Conservation (phyloP, 2,888 invertebrate species). For the Xestia xanthographa region DNA sequence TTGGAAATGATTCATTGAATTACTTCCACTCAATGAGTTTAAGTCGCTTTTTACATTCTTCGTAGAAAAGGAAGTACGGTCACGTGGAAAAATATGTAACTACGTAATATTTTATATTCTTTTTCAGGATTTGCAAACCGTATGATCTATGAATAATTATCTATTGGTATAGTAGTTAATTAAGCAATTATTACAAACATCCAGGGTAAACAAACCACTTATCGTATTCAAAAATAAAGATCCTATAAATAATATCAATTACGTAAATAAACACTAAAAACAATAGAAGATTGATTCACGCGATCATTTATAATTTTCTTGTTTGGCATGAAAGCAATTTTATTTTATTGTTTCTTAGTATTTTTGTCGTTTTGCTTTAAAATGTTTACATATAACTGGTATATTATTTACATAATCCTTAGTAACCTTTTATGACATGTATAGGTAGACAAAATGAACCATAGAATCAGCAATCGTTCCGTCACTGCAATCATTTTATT, state of each 20-base stretch:
- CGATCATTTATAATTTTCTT: slow-evolving; percentile 17
- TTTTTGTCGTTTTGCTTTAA: slow-evolving; percentile 8
- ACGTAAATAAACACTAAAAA: slow-evolving; percentile 1
- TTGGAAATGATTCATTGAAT: slow-evolving; percentile 42
- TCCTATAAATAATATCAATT: slow-evolving; percentile 3
- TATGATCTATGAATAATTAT: not conserved
- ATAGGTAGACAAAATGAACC: not conserved
- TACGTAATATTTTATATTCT: not conserved
- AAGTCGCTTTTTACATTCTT: slow-evolving; percentile 27
- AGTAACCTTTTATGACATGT: not conserved
- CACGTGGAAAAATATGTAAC: not conserved
- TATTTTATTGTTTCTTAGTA: slow-evolving; percentile 3
- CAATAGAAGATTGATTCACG: not conserved
- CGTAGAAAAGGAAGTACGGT: slow-evolving; percentile 12
- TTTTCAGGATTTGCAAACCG: not conserved
- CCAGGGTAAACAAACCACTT: not conserved
- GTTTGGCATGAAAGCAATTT: not conserved
- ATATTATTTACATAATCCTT: not conserved
- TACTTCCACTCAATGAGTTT: slow-evolving; percentile 16
- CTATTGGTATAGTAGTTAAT: not conserved
- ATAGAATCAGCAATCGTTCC: not conserved
- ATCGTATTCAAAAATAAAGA: not conserved
- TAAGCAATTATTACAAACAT: not conserved
- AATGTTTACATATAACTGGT: not conserved
- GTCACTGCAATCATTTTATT: slow-evolving; percentile 3